Evolutionary conservation across 2,888 invertebrate species (phyloP).

Genomic region (Limnephilus marmoratus): DNA sequence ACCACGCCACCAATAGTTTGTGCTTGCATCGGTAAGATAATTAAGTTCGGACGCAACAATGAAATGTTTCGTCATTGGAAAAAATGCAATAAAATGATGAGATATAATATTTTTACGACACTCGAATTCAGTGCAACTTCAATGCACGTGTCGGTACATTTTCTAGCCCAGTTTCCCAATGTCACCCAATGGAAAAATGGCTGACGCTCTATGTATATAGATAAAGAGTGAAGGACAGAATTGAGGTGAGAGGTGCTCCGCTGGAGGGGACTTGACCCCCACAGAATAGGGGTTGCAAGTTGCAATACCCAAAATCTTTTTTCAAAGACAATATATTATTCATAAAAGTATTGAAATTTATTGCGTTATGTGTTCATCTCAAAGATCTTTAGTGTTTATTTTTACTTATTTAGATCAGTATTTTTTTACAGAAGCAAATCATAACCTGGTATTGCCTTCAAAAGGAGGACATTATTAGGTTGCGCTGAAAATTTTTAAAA

Average conservation of each 20-base stretch:
- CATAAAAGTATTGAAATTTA: background rate
- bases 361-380: background rate
- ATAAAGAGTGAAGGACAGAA: background rate
- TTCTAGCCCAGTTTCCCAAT: conserved; percentile 4
- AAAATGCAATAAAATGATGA: background rate
- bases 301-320: background rate
- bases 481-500: too few relatives aligned
- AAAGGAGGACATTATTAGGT: too few relatives aligned
- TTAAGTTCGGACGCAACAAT: too few relatives aligned
- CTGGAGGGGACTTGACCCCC: conserved; percentile 24
- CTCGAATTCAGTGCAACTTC: background rate
- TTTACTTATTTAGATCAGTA: background rate
- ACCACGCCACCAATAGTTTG: too few relatives aligned
- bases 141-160: background rate
- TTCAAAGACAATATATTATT: background rate
- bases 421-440: too few relatives aligned
- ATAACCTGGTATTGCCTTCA: too few relatives aligned
- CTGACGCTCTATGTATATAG: background rate
- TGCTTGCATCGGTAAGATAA: too few relatives aligned
- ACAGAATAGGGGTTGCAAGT: background rate
- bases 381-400: background rate
- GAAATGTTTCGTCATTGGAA: background rate
- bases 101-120: background rate
- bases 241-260: conserved; percentile 30
- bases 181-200: conserved; percentile 13